Evolutionary conservation across 2,113 vertebrate genomes (phyloP).

Genomic region (Apodemus speciosus): DNA sequence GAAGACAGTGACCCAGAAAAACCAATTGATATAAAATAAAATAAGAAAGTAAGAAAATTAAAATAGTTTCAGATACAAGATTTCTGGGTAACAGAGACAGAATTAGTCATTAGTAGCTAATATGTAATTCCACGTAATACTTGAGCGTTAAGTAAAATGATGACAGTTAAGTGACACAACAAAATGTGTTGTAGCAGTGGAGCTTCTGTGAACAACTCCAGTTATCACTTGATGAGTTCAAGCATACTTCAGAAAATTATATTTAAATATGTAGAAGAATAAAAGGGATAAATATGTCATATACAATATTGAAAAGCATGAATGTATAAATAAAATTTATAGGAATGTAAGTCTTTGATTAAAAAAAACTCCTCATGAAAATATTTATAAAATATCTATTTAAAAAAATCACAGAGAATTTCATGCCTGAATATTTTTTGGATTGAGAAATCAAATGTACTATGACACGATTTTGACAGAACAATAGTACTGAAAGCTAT

Average conservation of each 20-base stretch:
- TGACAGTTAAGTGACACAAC: neutral
- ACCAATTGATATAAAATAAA: neutral
- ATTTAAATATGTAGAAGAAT: neutral
- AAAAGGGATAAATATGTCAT: neutral
- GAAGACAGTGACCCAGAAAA: neutral
- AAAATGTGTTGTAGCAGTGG: neutral
- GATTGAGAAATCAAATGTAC: slow-evolving; percentile 12
- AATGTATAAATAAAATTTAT: neutral
- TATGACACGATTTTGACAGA: slow-evolving; percentile 47
- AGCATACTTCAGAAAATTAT: neutral
- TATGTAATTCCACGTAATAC: neutral
- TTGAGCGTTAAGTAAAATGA: slow-evolving; percentile 13
- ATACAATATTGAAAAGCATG: neutral
- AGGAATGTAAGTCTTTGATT: neutral
- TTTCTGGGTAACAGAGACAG: neutral
- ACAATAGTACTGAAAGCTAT: slow-evolving; percentile 29
- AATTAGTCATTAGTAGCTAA: neutral
- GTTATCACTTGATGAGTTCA: neutral
- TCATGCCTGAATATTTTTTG: neutral
- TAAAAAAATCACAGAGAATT: neutral
- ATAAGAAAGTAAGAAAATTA: neutral
- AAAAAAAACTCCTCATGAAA: neutral
- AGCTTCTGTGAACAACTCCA: neutral
- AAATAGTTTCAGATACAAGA: neutral
- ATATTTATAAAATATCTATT: neutral